Evolutionary conservation across 23 tunicate species (phyloP), one percentile per base, ranked within the genome.

Genomic region (Diplosoma virens): DNA sequence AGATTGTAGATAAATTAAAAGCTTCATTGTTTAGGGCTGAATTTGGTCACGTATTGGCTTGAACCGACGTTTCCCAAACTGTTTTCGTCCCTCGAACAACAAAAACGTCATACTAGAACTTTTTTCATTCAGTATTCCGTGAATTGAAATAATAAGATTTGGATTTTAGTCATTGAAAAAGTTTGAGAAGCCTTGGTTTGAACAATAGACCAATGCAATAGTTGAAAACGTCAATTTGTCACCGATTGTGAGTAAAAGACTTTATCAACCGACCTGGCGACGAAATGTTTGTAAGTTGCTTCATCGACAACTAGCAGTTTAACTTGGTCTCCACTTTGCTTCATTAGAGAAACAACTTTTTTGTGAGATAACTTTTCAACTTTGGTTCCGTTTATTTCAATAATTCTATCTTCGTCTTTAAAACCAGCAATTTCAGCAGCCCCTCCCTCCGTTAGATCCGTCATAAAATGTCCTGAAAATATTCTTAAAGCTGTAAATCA

Each of bases 251-350:
- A n/a, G n/a, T n/a, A n/a, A n/a, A n/a, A n/a, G n/a, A n/a, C n/a
- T n/a, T n/a, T n/a, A n/a, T n/a, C n/a, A n/a, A n/a, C n/a, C 25
- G 46, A 88, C 95, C 52, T 85, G 25, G 58, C 60, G 37, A 33
- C 32, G 37, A 33, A 92, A 32, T 92, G 84, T 33, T 81, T 33
- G 48, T 85, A 92, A 23, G 93, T 80, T 18, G 46, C 83, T 32
- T 85, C 91, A 37, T 92, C 97, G 14, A 76, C 81, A 22, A 92
- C 97, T 35, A 92, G 65, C 46, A 92, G 71, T 29, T 58, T 58
- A 1, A 81, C 80, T 61, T 81, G 81, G 71, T 58, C 69, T 24
- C 97, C 97, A 17, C 87, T 31, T 80, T 81, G 80, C 71, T 78
- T 85, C 77, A 92, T 81, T 3, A 33, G 61, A 22, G 30, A 52